Evolutionary conservation across 2,797 vertebrate genomes (phyloP), one percentile per base, ranked within the genome.

Genomic region (Urocyon cinereoargenteus): DNA sequence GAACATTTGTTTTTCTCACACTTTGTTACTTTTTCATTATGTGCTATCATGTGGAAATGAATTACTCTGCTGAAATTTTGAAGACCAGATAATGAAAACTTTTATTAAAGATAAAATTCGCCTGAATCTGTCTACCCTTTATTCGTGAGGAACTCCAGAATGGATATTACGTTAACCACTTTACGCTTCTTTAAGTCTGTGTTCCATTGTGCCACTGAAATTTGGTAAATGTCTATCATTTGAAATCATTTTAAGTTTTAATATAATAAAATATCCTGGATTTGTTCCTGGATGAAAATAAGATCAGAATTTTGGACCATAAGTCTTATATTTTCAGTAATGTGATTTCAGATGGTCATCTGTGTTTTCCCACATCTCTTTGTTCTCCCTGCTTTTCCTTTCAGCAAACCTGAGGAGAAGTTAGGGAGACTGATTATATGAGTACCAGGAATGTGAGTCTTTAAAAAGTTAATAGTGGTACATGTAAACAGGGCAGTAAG

Each of bases 1-100:
- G 98, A 97, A 98, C 92, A 96, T 92, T 95, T 93, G 93, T 96
- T 97, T 98, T 98, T 95, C 92, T 98, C 97, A 97, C 90, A 75
- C 96, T 98, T 92, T 86, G 92, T 96, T 98, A 97, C 90, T 98
- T 98, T 97, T 98, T 97, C 97, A 86, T 88, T 79, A 90, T 96
- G 14, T 82, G n/a, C 45, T 94, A 92, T 93, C 95, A 90, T 96
- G 91, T 98, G 98, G 95, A 97, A 98, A 97, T 96, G 94, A 97
- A 98, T 97, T 95, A 55, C 40, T 90, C 45, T 92, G 77, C 88
- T 92, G 88, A 96, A 70, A 92, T 45, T 59, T 77, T 19, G 89
- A 94, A 96, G 75, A 86, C 72, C 91, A 73, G 93, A 81, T 73
- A 81, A 93, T 78, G 94, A 92, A 90, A 96, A 86, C 15, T 78